These are phyloP conservation scores for Metallyticus violacea DNA, from an alignment of 2,888 invertebrate genomes.

Conservation along the genomic window DNA sequence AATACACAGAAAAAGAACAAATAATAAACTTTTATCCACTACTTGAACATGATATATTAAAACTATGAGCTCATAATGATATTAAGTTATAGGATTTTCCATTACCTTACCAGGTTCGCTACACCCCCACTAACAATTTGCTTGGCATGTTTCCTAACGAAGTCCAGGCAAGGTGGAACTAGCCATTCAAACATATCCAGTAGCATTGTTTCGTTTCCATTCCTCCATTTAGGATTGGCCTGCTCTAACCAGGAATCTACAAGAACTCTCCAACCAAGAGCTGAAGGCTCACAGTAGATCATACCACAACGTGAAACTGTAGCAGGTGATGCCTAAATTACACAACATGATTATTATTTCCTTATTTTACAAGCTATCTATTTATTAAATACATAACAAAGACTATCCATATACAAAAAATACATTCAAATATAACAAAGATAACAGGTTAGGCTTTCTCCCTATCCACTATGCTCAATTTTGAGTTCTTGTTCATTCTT, in stretches of 20 bases:
- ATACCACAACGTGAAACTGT: slow-evolving; percentile 88
- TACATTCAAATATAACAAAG: too few relatives aligned
- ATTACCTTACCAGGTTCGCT: slow-evolving; percentile 52
- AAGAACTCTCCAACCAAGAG: slow-evolving; percentile 80
- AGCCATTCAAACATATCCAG: slow-evolving; percentile 70
- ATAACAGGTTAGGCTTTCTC: too few relatives aligned
- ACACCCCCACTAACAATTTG: slow-evolving; percentile 67
- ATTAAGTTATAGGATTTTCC: too few relatives aligned
- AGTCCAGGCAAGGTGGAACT: slow-evolving; percentile 70
- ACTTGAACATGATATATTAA: too few relatives aligned
- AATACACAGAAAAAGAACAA: too few relatives aligned
- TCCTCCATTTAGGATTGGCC: slow-evolving; percentile 61
- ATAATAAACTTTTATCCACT: too few relatives aligned
- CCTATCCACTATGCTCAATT: too few relatives aligned
- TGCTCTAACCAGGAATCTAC: slow-evolving; percentile 76
- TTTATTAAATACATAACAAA: neutral
- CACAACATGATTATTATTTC: too few relatives aligned
- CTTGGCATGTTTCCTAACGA: slow-evolving; percentile 66
- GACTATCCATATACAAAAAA: neutral
- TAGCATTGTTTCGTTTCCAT: slow-evolving; percentile 59
- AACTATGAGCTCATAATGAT: too few relatives aligned
- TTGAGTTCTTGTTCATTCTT: too few relatives aligned
- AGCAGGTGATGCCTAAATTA: slow-evolving; percentile 79
- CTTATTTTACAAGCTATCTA: too few relatives aligned
- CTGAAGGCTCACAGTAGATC: slow-evolving; percentile 84